Conservation (phyloP, 2,888 invertebrate genomes). For the Plagiodera versicolora region DNA sequence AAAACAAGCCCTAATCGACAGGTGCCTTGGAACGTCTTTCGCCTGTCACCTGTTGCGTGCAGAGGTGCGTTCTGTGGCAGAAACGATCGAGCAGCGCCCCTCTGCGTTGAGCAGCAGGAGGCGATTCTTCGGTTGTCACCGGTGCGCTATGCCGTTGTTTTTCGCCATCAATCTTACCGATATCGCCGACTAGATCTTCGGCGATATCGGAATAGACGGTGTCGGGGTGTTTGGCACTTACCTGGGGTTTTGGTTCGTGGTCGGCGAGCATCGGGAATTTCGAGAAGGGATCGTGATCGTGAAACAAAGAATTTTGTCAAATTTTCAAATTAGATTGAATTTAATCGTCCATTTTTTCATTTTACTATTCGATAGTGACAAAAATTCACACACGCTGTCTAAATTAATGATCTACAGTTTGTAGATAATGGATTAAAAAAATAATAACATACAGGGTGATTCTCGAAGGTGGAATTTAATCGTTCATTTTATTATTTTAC, state of each 20-base stretch:
- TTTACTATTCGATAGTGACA: too few relatives aligned
- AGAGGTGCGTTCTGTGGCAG: neutral
- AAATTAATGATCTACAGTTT: too few relatives aligned
- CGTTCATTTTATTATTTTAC: too few relatives aligned
- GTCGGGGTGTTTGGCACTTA: constrained; percentile 20
- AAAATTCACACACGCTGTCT: too few relatives aligned
- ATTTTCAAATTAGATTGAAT: too few relatives aligned
- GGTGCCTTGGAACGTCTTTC: constrained; percentile 1
- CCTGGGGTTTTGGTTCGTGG: constrained; percentile 24
- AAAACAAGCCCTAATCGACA: neutral
- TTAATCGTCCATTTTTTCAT: too few relatives aligned
- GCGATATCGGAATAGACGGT: constrained; percentile 23
- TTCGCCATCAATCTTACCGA: constrained; percentile 39
- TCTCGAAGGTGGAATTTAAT: too few relatives aligned
- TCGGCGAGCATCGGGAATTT: constrained; percentile 4
- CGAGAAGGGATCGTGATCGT: neutral
- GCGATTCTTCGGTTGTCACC: constrained; percentile 43
- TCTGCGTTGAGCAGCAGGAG: constrained; percentile 35
- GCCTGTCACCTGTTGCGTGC: neutral
- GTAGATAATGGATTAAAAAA: too few relatives aligned
- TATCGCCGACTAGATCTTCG: constrained; percentile 40
- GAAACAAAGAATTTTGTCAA: neutral
- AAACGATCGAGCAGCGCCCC: constrained; percentile 22
- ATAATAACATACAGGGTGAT: too few relatives aligned
- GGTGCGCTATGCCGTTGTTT: constrained; percentile 37